Conservation (phyloP, 2,113 vertebrate genomes). For the Varanus komodoensis region DNA sequence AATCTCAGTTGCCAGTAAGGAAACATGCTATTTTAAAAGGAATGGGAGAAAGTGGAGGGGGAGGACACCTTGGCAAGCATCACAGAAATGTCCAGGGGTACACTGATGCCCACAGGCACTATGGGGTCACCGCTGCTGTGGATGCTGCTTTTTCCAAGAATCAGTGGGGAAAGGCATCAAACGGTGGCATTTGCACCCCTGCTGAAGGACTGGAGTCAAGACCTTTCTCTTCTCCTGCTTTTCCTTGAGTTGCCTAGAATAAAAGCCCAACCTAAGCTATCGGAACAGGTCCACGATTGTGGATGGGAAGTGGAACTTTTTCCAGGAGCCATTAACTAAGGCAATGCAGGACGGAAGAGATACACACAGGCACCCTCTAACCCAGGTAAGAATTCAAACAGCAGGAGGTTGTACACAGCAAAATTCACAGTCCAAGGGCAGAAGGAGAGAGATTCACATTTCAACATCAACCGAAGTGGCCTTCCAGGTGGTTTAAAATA, state of each 20-base stretch:
- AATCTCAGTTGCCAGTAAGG: too few relatives aligned
- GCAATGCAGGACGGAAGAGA: neutral
- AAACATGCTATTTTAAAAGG: too few relatives aligned
- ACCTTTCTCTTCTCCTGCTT: neutral
- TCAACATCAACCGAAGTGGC: rapidly evolving
- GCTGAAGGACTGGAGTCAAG: neutral
- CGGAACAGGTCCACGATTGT: neutral
- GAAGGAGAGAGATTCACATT: neutral
- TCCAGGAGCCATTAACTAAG: neutral
- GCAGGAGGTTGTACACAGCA: neutral
- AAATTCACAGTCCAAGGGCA: conserved; percentile 20
- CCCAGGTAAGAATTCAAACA: neutral
- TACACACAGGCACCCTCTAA: neutral
- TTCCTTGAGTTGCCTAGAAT: neutral
- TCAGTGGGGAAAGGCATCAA: neutral
- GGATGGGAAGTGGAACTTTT: neutral
- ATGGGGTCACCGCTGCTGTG: neutral
- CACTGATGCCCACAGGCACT: too few relatives aligned
- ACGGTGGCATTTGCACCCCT: too few relatives aligned
- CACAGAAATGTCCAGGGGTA: too few relatives aligned
- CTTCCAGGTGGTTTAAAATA: conserved; percentile 30
- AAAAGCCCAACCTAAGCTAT: neutral
- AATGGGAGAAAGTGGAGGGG: too few relatives aligned
- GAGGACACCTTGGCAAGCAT: too few relatives aligned
- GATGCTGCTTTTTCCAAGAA: neutral